phyloP scores from a whole-genome alignment of 1,140 invertebrate genomes.

The Nomia melanderi region DNA sequence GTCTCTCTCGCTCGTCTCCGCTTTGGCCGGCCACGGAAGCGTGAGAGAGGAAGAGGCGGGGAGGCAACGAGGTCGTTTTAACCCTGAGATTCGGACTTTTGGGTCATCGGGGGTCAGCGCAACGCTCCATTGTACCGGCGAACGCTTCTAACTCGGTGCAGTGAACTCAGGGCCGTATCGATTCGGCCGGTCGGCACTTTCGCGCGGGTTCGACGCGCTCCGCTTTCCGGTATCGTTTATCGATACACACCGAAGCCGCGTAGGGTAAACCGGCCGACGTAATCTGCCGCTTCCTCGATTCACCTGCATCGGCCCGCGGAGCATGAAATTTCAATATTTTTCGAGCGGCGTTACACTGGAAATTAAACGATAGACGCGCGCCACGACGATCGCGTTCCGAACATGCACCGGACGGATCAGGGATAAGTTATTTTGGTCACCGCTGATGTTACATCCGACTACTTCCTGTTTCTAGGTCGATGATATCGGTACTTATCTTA shows the following conservation, averaged over 20 bases:
- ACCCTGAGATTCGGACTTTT: conserved; percentile 58
- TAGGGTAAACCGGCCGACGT: not conserved
- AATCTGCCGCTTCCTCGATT: not conserved
- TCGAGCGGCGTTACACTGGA: not conserved
- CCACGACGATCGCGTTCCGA: too few relatives aligned
- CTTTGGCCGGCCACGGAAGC: too few relatives aligned
- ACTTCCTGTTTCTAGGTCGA: too few relatives aligned
- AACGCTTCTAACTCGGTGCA: conserved; percentile 57
- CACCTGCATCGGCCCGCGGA: not conserved
- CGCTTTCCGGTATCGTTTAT: conserved; percentile 27
- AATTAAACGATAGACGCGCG: not conserved
- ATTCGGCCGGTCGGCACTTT: conserved; percentile 26
- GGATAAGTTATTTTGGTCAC: too few relatives aligned
- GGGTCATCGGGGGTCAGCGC: conserved; percentile 56
- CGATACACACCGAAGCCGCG: conserved; percentile 5
- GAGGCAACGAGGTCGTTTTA: conserved; percentile 51
- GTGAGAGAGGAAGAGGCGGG: not conserved
- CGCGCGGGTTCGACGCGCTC: conserved; percentile 14
- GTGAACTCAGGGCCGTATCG: conserved; percentile 60
- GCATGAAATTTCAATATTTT: conserved; percentile 1
- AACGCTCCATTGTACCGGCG: conserved; percentile 53
- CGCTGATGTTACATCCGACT: too few relatives aligned
- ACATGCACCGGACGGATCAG: too few relatives aligned
- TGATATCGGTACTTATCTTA: too few relatives aligned
- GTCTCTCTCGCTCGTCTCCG: too few relatives aligned